Conservation (phyloP, 2,797 vertebrate genomes). For the Phaenicophaeus curvirostris region DNA sequence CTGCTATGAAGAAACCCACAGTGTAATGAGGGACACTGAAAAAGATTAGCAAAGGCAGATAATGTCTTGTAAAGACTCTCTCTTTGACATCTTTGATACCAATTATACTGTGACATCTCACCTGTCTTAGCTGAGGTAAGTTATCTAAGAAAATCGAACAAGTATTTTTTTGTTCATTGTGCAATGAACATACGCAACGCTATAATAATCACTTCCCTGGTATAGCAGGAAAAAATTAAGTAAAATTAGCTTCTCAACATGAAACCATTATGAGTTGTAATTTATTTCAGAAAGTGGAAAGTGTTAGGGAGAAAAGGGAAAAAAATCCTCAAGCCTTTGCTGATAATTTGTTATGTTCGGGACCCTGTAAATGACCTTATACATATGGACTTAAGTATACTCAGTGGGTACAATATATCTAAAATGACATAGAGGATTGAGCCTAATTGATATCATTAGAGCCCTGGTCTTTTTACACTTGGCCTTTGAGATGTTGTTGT, state of each 20-base stretch:
- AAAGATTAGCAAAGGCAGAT: slow-evolving; percentile 58
- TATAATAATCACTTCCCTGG: slow-evolving; percentile 47
- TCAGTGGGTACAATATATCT: slow-evolving; percentile 78
- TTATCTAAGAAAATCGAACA: slow-evolving; percentile 27
- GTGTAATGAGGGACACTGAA: slow-evolving; percentile 40
- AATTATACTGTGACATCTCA: slow-evolving; percentile 46
- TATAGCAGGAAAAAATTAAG: slow-evolving; percentile 61
- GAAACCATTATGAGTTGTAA: slow-evolving; percentile 72
- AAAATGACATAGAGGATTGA: slow-evolving; percentile 83
- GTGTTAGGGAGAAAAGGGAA: slow-evolving; percentile 1
- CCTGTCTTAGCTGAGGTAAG: slow-evolving; percentile 19
- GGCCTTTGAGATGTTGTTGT: slow-evolving; percentile 81
- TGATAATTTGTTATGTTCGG: slow-evolving; percentile 74
- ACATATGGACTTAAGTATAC: slow-evolving; percentile 84
- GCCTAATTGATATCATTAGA: slow-evolving; percentile 86
- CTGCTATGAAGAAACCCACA: slow-evolving; percentile 47
- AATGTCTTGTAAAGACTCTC: slow-evolving; percentile 54
- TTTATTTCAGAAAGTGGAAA: slow-evolving; percentile 76
- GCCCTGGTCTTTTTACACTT: slow-evolving; percentile 78
- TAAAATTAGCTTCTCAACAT: slow-evolving; percentile 73
- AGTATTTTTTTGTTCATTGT: background rate
- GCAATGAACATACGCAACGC: background rate
- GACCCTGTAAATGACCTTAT: slow-evolving; percentile 81
- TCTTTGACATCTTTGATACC: slow-evolving; percentile 46
- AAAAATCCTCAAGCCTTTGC: background rate